Conservation (phyloP, 2,113 vertebrate species). For the Neotoma lepida region DNA sequence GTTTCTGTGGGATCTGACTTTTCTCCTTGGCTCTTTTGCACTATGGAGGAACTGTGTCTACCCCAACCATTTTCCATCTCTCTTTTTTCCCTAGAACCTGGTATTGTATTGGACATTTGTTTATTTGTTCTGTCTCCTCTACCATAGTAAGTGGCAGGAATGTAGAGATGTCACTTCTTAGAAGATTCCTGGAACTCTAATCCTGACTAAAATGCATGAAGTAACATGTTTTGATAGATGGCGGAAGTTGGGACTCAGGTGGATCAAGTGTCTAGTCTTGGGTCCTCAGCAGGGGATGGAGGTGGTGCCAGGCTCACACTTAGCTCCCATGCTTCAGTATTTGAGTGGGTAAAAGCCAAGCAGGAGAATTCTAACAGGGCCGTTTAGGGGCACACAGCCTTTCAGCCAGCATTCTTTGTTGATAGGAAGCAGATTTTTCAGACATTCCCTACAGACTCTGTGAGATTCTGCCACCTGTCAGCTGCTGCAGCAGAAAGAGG, state of each 20-base stretch:
- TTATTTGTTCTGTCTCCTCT: background rate
- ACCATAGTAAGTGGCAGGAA: background rate
- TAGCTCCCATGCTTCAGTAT: background rate
- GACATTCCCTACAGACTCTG: background rate
- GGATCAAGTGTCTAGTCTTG: background rate
- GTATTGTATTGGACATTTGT: background rate
- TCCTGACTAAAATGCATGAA: background rate
- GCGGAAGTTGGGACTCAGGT: background rate
- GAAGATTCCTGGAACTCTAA: background rate
- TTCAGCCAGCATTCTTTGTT: conserved; percentile 12
- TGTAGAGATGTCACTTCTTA: background rate
- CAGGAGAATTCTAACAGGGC: background rate
- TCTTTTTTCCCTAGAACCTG: background rate
- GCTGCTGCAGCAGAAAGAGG: background rate
- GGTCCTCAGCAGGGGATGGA: background rate
- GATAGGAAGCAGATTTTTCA: background rate
- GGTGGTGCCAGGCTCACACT: background rate
- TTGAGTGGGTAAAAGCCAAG: background rate
- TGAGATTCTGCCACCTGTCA: background rate
- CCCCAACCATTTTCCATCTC: background rate
- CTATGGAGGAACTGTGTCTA: background rate
- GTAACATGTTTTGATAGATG: background rate
- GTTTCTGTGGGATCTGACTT: background rate
- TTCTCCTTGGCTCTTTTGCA: background rate
- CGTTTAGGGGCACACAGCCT: conserved; percentile 42